These are phyloP conservation scores for Loripinus fragilis DNA, from an alignment of 2,888 invertebrate species.

Conservation along the genomic window DNA sequence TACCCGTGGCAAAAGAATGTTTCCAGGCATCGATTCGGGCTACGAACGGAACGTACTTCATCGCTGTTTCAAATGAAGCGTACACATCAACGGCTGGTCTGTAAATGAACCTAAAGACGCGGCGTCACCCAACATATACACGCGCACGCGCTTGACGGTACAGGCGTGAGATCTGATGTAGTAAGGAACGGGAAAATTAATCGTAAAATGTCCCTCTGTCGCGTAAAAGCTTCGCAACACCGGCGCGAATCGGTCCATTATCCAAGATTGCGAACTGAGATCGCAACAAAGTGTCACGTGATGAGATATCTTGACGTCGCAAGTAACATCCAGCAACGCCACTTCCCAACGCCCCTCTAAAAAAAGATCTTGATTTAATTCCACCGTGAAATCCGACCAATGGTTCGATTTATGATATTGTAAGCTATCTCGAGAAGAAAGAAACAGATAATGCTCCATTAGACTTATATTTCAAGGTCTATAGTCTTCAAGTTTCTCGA, in stretches of 20 bases:
- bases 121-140: conserved; percentile 22
- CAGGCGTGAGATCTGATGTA: conserved; percentile 6
- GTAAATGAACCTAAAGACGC: conserved; percentile 1
- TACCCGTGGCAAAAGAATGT: neutral
- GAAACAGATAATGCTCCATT: conserved; percentile 34
- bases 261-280: conserved; percentile 1
- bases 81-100: neutral
- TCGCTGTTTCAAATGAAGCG: conserved; percentile 13
- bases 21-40: neutral
- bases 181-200: conserved; percentile 18
- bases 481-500: conserved; percentile 30
- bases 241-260: conserved; percentile 20
- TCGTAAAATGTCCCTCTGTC: conserved; percentile 25
- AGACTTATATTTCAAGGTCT: conserved; percentile 13
- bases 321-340: conserved; percentile 24
- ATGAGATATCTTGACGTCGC: conserved; percentile 26
- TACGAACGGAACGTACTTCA: conserved; percentile 18
- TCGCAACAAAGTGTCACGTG: too few relatives aligned
- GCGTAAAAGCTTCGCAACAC: conserved; percentile 27
- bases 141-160: conserved; percentile 16
- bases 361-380: conserved; percentile 29
- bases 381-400: neutral
- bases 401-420: neutral
- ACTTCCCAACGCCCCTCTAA: conserved; percentile 28
- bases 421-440: conserved; percentile 29